Evolutionary conservation across 2,888 invertebrate species (phyloP).

Genomic region (Cephus spinipes): DNA sequence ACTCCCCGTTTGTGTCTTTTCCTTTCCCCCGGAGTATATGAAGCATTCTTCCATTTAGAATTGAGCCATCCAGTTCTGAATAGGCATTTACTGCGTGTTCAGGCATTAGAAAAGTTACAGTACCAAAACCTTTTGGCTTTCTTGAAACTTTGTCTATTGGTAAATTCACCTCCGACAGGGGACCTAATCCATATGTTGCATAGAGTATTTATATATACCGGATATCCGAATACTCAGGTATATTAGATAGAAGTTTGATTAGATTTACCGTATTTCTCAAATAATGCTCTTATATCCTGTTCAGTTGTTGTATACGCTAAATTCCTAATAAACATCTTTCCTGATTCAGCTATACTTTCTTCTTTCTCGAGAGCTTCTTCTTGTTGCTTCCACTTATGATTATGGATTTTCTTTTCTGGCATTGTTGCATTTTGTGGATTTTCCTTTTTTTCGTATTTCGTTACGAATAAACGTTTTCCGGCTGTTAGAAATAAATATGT

Average conservation of each 20-base stretch:
- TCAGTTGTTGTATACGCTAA: conserved; percentile 88
- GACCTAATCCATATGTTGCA: conserved; percentile 70
- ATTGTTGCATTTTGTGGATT: conserved; percentile 52
- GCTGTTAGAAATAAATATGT: conserved; percentile 56
- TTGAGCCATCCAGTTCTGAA: conserved; percentile 88
- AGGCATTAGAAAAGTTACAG: conserved; percentile 92
- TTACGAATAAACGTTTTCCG: conserved; percentile 74
- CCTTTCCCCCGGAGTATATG: conserved; percentile 91
- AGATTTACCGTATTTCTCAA: conserved; percentile 82
- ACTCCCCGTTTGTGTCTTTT: conserved; percentile 67
- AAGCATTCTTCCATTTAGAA: conserved; percentile 91
- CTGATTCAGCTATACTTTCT: conserved; percentile 89
- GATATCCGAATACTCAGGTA: neutral
- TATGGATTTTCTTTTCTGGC: conserved; percentile 35
- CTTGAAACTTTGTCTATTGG: conserved; percentile 87
- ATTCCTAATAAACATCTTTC: conserved; percentile 92
- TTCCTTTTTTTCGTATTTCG: conserved; percentile 68
- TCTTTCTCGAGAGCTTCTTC: conserved; percentile 76
- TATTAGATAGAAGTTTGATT: neutral
- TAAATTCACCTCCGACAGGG: conserved; percentile 86
- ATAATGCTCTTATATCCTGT: conserved; percentile 84
- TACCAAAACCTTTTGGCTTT: conserved; percentile 92
- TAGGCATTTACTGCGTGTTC: conserved; percentile 95
- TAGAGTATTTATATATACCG: neutral
- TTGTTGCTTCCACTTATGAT: conserved; percentile 73